phyloP scores from a whole-genome alignment of 2,113 vertebrate genomes.

The Bothrops jararaca region DNA sequence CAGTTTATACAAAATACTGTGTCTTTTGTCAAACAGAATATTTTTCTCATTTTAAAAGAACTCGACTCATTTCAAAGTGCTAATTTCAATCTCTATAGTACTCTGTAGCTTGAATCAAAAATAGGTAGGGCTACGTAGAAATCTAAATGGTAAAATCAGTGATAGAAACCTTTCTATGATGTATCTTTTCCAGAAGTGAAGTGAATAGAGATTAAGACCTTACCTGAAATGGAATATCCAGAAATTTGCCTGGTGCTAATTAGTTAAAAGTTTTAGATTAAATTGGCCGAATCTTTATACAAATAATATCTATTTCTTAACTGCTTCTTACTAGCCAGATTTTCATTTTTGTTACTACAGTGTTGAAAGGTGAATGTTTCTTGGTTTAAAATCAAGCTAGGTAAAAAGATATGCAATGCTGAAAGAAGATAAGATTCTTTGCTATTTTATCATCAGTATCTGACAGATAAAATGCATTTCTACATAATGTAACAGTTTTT shows the following conservation, averaged over 20 bases:
- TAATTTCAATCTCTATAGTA: not conserved
- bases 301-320: not conserved
- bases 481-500: not conserved
- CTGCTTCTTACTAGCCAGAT: not conserved
- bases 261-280: not conserved
- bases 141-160: not conserved
- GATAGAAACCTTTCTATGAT: not conserved
- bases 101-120: not conserved
- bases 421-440: not conserved
- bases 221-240: not conserved
- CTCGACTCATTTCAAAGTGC: not conserved
- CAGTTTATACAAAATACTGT: not conserved
- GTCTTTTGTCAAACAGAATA: not conserved
- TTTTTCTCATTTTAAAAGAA: not conserved
- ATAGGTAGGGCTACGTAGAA: not conserved
- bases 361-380: not conserved
- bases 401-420: not conserved
- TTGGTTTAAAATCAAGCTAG: not conserved
- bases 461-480: not conserved
- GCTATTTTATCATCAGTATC: not conserved
- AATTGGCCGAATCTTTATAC: not conserved
- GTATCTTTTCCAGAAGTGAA: not conserved
- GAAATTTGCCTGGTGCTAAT: not conserved
- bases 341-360: not conserved
- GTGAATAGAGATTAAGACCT: not conserved